phyloP scores from a whole-genome alignment of 1,140 invertebrate genomes.

The Hydropsyche tenuis region DNA sequence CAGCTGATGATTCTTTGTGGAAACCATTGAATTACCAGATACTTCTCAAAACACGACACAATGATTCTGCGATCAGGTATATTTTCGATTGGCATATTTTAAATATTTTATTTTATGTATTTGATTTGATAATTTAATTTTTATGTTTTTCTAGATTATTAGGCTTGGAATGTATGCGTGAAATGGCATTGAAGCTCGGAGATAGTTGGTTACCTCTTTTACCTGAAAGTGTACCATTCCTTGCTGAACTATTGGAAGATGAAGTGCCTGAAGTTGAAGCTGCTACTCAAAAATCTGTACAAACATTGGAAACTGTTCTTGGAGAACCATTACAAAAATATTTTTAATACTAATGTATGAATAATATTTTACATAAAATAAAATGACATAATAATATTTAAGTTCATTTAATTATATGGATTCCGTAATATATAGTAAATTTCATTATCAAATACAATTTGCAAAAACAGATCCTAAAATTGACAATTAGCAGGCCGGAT shows the following conservation, averaged over 20 bases:
- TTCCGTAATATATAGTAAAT: slow-evolving; percentile 2
- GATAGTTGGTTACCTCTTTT: slow-evolving; percentile 81
- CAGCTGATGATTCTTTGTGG: slow-evolving; percentile 84
- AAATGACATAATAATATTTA: slow-evolving; percentile 11
- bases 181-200: slow-evolving; percentile 77
- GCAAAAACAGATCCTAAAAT: slow-evolving; percentile 28
- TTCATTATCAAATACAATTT: slow-evolving; percentile 26
- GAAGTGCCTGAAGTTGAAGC: slow-evolving; percentile 81
- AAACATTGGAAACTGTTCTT: slow-evolving; percentile 79
- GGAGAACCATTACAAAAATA: slow-evolving; percentile 87
- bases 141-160: slow-evolving; percentile 56
- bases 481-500: slow-evolving; percentile 33
- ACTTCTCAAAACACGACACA: slow-evolving; percentile 83
- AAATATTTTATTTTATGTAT: slow-evolving; percentile 21
- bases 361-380: slow-evolving; percentile 10
- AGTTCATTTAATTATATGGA: neutral
- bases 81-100: neutral
- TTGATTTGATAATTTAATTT: slow-evolving; percentile 20
- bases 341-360: slow-evolving; percentile 64
- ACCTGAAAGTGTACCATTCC: slow-evolving; percentile 83
- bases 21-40: slow-evolving; percentile 90
- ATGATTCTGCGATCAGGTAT: slow-evolving; percentile 67
- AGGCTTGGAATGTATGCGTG: slow-evolving; percentile 70
- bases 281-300: slow-evolving; percentile 74
- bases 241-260: slow-evolving; percentile 84